Evolutionary conservation across 2,888 invertebrate species (phyloP).

Genomic region (Caenorhabditis sp.): DNA sequence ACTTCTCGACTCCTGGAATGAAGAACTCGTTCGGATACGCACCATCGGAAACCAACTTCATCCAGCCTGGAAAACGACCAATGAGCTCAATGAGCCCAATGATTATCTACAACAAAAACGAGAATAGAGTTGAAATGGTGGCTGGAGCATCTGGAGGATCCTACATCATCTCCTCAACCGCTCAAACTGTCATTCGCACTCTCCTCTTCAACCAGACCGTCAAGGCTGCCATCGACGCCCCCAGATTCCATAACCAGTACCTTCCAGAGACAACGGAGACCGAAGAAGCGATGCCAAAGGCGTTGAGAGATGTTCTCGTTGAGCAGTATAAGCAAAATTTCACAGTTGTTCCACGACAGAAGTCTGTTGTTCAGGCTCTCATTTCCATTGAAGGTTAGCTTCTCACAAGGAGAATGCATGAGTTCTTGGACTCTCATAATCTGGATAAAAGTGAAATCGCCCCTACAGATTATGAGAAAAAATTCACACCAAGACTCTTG

Average conservation of each 20-base stretch:
- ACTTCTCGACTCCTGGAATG: conserved; percentile 86
- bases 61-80: conserved; percentile 90
- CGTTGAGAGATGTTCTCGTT: conserved; percentile 75
- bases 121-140: conserved; percentile 87
- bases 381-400: conserved; percentile 67
- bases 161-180: conserved; percentile 91
- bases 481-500: too few species aligned
- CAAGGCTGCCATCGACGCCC: conserved; percentile 87
- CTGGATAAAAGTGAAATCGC: too few species aligned
- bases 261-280: conserved; percentile 88
- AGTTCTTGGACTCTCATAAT: too few species aligned
- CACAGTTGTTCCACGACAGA: conserved; percentile 75
- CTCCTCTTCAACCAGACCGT: conserved; percentile 90
- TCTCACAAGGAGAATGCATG: too few species aligned
- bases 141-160: conserved; percentile 94
- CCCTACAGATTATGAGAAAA: too few species aligned
- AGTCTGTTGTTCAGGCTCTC: conserved; percentile 80
- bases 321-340: conserved; percentile 79
- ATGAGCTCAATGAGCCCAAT: conserved; percentile 94
- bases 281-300: conserved; percentile 87
- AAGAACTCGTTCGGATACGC: conserved; percentile 83
- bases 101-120: conserved; percentile 87
- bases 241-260: conserved; percentile 82
- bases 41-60: conserved; percentile 91
- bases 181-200: conserved; percentile 86